Base-by-base conservation (phyloP, 2,113 vertebrate genomes). In the Anthoscopus minutus region DNA sequence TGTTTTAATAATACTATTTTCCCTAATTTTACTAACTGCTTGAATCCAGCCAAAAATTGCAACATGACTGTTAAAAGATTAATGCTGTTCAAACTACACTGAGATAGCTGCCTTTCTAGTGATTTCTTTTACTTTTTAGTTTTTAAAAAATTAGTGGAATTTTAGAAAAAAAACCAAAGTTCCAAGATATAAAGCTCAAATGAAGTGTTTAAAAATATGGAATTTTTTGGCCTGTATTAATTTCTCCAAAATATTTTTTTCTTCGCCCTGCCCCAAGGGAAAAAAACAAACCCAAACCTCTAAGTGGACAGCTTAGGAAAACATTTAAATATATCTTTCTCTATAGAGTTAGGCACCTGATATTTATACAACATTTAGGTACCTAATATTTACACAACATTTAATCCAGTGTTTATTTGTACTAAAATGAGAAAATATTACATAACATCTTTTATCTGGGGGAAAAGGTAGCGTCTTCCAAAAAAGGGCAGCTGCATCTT, bases 231-330 rank as follows among this genome's bases (percentile, higher is more conserved):
- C 11, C 35, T 61, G 11, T 24, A 62, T 45, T 40, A 35, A 53
- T 73, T 78, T 84, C 0, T 44, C 24, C 40, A 42, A 78, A 79
- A 44, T 79, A 35, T n/a, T 9, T 15, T 45, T 24, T 44, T 40
- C 22, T 31, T 4, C 4, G 2, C 4, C 2, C 10, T 7, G 4
- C 11, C 7, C 14, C 2, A 1, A 40, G 25, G 5, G 2, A 4
- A 51, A 74, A 35, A 51, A 51, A 37, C 9, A 23, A 38, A 56
- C 2, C 4, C 21, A 30, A 44, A 6, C 8, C 27, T 25, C 27
- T 30, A 40, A 48, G 9, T 58, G 8, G 3, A 18, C 4, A 77
- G 4, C 15, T 53, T 61, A 65, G 22, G 11, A 48, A 78, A 86
- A 35, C 3, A 22, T 62, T 51, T 78, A 42, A 28, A n/a, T 71